These are phyloP conservation scores for Helleia helle DNA, from an alignment of 2,888 invertebrate species.

Conservation along the genomic window DNA sequence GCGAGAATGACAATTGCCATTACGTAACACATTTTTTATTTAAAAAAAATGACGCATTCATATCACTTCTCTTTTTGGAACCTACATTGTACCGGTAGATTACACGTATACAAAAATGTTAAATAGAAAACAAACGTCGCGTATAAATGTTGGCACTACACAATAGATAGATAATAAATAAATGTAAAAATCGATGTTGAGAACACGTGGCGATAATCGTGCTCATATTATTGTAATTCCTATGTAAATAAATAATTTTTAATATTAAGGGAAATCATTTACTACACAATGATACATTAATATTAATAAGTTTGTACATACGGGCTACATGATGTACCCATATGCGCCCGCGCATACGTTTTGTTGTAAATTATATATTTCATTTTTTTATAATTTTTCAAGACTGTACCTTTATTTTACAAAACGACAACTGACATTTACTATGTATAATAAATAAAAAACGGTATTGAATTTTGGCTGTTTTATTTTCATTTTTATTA, in stretches of 20 bases:
- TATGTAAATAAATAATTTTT: constrained; percentile 53
- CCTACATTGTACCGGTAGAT: neutral
- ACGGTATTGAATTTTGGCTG: constrained; percentile 46
- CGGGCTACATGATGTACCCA: constrained; percentile 24
- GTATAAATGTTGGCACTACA: constrained; percentile 47
- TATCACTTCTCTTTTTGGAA: constrained; percentile 3
- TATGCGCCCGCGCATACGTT: constrained; percentile 20
- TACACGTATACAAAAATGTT: constrained; percentile 4
- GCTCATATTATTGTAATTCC: constrained; percentile 46
- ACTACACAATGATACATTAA: constrained; percentile 25
- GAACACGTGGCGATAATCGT: constrained; percentile 27
- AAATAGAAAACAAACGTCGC: constrained; percentile 19
- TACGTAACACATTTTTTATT: too few relatives aligned
- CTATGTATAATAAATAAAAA: constrained; percentile 69
- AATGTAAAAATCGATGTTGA: constrained; percentile 37
- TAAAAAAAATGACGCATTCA: too few relatives aligned
- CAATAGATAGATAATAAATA: constrained; percentile 55
- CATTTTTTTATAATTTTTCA: constrained; percentile 57
- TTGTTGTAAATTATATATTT: constrained; percentile 58
- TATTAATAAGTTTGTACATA: constrained; percentile 32
- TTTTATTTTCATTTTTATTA: constrained; percentile 36
- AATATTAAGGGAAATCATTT: constrained; percentile 5
- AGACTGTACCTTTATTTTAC: constrained; percentile 67
- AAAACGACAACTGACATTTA: constrained; percentile 60
- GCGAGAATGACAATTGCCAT: too few relatives aligned